A percentile compares a stretch with the other conserved stretches of the same genome.
These are phyloP conservation scores for Malthinus seriepunctatus DNA, from an alignment of 2,888 invertebrate species.

Conservation along the genomic window DNA sequence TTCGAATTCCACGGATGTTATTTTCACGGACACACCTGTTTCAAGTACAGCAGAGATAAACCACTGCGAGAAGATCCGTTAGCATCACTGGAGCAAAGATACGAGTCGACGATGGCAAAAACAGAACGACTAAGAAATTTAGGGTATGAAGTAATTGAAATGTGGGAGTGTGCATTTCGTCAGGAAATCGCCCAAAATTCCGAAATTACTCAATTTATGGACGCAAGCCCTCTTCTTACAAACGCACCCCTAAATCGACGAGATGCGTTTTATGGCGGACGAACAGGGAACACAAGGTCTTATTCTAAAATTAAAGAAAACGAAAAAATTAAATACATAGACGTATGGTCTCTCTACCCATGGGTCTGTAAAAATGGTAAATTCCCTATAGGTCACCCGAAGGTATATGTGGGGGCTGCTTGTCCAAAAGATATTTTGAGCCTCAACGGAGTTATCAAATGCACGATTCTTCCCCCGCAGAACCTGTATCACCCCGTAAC, in stretches of 20 bases:
- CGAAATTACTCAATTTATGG: too few species aligned
- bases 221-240: neutral
- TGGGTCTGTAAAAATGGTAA: conserved; percentile 39
- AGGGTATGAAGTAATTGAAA: neutral
- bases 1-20: neutral
- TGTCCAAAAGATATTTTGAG: conserved; percentile 27
- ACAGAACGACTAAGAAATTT: neutral
- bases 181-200: too few species aligned
- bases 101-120: neutral
- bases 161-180: too few species aligned
- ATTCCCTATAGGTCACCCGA: conserved; percentile 42
- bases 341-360: conserved; percentile 41
- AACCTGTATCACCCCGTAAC: conserved; percentile 8
- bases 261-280: conserved; percentile 39
- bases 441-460: conserved; percentile 7
- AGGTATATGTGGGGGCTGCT: conserved; percentile 28
- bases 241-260: conserved; percentile 29
- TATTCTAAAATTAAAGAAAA: conserved; percentile 33
- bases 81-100: neutral
- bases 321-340: conserved; percentile 35
- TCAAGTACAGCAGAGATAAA: neutral
- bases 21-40: neutral
- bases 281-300: conserved; percentile 34
- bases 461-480: conserved; percentile 3
- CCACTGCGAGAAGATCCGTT: neutral